Evolutionary conservation across 2,113 vertebrate species (phyloP).

Genomic region (Arothron firmamentum): DNA sequence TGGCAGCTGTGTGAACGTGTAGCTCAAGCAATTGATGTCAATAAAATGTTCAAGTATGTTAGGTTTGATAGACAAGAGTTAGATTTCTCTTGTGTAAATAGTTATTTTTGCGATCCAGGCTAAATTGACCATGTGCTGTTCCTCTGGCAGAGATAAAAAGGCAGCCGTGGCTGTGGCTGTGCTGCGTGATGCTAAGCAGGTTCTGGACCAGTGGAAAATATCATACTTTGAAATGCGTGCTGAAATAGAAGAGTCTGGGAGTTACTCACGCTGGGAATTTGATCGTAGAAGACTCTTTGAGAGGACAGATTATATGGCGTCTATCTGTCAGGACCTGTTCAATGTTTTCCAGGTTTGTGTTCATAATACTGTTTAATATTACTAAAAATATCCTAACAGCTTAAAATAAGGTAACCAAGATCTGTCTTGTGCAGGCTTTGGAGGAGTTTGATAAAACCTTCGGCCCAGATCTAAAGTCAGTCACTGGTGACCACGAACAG

Average conservation of each 20-base stretch:
- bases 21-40: conserved; percentile 73
- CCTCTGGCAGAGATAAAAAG: conserved; percentile 72
- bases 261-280: conserved; percentile 88
- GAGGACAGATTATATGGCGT: conserved; percentile 86
- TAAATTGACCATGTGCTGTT: conserved; percentile 5
- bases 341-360: conserved; percentile 81
- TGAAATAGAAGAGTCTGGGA: conserved; percentile 82
- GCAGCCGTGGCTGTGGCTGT: conserved; percentile 78
- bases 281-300: conserved; percentile 88
- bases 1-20: conserved; percentile 86
- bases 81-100: too few species aligned
- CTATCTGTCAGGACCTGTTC: conserved; percentile 84
- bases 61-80: background rate
- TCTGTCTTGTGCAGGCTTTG: conserved; percentile 67
- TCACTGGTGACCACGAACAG: conserved; percentile 80
- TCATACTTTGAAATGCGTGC: conserved; percentile 82
- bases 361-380: too few species aligned
- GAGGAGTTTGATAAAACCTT: conserved; percentile 90
- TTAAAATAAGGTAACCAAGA: too few species aligned
- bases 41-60: conserved; percentile 81
- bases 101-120: too few species aligned
- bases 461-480: conserved; percentile 81
- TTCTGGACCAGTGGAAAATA: conserved; percentile 84
- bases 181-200: conserved; percentile 75
- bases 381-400: too few species aligned